Percentiles rank a stretch among this genome's conserved stretches.
phyloP scores from a whole-genome alignment of 30 jellyfish, hydroid and myxozoan species.

The Aurelia coerulea region DNA sequence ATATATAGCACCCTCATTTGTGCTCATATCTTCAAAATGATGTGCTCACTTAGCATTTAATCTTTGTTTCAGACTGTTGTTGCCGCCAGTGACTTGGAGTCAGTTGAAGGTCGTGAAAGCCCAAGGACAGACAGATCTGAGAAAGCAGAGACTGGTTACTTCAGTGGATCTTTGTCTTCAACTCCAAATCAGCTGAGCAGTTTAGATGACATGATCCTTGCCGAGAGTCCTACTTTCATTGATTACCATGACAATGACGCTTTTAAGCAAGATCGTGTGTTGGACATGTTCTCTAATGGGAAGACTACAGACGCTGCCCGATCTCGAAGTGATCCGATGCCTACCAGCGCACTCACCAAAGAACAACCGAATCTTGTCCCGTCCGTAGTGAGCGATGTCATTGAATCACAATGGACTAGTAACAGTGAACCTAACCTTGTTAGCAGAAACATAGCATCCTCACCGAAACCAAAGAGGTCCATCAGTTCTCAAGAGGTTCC shows the following conservation, averaged over 20 bases:
- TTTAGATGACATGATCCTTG: slow-evolving; percentile 74
- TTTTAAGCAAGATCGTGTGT: slow-evolving; percentile 42
- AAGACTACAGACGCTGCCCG: slow-evolving; percentile 28
- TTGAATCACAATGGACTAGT: slow-evolving; percentile 62
- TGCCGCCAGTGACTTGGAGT: slow-evolving; percentile 64
- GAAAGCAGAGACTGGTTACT: slow-evolving; percentile 81
- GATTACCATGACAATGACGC: slow-evolving; percentile 37
- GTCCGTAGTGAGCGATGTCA: slow-evolving; percentile 4
- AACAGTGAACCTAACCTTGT: slow-evolving; percentile 78
- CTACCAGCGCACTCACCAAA: slow-evolving; percentile 17
- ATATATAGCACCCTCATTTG: too few species aligned
- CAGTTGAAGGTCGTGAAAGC: slow-evolving; percentile 73
- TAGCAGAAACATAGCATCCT: slow-evolving; percentile 18
- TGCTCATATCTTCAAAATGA: too few species aligned
- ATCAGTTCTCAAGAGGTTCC: slow-evolving; percentile 33
- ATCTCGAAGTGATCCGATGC: slow-evolving; percentile 75
- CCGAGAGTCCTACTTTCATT: slow-evolving; percentile 67
- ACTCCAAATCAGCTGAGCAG: slow-evolving; percentile 83
- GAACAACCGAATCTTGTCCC: slow-evolving; percentile 32
- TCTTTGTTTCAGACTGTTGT: slow-evolving; percentile 8
- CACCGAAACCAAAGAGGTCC: slow-evolving; percentile 20
- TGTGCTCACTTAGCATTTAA: too few species aligned
- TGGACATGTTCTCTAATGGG: slow-evolving; percentile 27
- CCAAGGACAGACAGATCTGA: slow-evolving; percentile 67
- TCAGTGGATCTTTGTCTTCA: slow-evolving; percentile 72